Conservation (phyloP, 2,797 vertebrate species). For the Echiichthys vipera region DNA sequence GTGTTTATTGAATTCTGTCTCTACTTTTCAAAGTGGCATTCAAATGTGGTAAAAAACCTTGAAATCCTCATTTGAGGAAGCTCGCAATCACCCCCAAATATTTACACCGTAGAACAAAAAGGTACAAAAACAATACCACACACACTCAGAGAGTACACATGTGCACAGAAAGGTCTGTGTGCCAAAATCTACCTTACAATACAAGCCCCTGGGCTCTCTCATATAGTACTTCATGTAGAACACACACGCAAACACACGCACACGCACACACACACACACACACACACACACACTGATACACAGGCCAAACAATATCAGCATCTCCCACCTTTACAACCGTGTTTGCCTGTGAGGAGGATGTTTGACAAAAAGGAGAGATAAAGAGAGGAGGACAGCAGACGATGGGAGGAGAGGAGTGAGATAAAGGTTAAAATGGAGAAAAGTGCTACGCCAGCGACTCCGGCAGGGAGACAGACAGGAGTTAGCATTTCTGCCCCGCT, state of each 20-base stretch:
- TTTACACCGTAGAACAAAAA: slow-evolving; percentile 42
- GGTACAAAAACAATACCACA: slow-evolving; percentile 31
- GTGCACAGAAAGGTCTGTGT: slow-evolving; percentile 1
- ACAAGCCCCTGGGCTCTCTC: slow-evolving; percentile 17
- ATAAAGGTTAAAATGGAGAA: slow-evolving; percentile 69
- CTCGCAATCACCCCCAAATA: slow-evolving; percentile 42
- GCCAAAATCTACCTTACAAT: slow-evolving; percentile 24
- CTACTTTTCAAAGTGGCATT: background rate
- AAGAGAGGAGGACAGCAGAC: slow-evolving; percentile 38
- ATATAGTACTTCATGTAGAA: slow-evolving; percentile 36
- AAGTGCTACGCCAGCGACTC: slow-evolving; percentile 69
- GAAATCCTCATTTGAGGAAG: slow-evolving; percentile 23
- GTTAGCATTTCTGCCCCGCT: slow-evolving; percentile 65
- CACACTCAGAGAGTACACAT: slow-evolving; percentile 6
- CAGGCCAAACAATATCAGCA: slow-evolving; percentile 60
- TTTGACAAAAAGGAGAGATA: slow-evolving; percentile 43
- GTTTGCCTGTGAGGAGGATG: slow-evolving; percentile 39
- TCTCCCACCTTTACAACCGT: slow-evolving; percentile 62
- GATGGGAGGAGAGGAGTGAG: slow-evolving; percentile 50
- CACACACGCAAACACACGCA: slow-evolving; percentile 7
- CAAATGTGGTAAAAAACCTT: slow-evolving; percentile 18
- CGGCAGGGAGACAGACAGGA: slow-evolving; percentile 39
- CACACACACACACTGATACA: slow-evolving; percentile 15
- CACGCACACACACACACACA: background rate
- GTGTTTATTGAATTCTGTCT: slow-evolving; percentile 32